These are phyloP conservation scores for Pocillopora meandrina DNA, from an alignment of 92 coral and sea anemone genomes.

Conservation along the genomic window DNA sequence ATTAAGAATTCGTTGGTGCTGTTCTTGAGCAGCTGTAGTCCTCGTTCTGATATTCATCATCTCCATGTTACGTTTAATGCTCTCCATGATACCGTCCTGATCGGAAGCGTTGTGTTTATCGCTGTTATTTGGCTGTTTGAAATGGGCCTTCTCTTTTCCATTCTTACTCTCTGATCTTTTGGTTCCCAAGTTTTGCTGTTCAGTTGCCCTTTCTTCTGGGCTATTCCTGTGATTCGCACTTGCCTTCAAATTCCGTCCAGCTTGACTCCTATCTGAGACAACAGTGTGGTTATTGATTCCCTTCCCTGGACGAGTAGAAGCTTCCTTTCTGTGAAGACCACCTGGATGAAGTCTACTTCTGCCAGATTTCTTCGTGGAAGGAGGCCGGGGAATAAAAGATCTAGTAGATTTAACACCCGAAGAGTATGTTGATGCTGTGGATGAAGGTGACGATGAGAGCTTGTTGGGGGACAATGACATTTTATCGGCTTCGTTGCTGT, in stretches of 20 bases:
- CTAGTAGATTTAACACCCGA: conserved; percentile 12
- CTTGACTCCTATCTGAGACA: not conserved
- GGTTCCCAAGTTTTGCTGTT: conserved; percentile 3
- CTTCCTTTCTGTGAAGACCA: conserved; percentile 18
- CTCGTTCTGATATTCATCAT: conserved; percentile 67
- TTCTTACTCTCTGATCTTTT: not conserved
- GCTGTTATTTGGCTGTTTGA: conserved; percentile 16
- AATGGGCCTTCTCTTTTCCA: not conserved
- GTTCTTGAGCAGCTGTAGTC: conserved; percentile 67
- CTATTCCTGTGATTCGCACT: not conserved
- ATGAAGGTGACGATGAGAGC: conserved; percentile 26
- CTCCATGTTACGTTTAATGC: conserved; percentile 80
- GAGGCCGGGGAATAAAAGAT: conserved; percentile 44
- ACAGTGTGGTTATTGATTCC: conserved; percentile 6
- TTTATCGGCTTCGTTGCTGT: not conserved
- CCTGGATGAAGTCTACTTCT: conserved; percentile 30
- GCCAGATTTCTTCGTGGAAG: conserved; percentile 24
- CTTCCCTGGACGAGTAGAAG: conserved; percentile 29
- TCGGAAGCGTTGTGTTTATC: conserved; percentile 5
- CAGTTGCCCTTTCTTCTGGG: not conserved
- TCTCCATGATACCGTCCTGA: conserved; percentile 70
- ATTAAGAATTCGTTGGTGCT: conserved; percentile 50
- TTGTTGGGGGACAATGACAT: not conserved
- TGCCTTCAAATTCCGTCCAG: not conserved
- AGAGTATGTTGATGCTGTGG: conserved; percentile 13